Evolutionary conservation across 1,140 invertebrate genomes (phyloP).

Genomic region (Drosophila carrolli): DNA sequence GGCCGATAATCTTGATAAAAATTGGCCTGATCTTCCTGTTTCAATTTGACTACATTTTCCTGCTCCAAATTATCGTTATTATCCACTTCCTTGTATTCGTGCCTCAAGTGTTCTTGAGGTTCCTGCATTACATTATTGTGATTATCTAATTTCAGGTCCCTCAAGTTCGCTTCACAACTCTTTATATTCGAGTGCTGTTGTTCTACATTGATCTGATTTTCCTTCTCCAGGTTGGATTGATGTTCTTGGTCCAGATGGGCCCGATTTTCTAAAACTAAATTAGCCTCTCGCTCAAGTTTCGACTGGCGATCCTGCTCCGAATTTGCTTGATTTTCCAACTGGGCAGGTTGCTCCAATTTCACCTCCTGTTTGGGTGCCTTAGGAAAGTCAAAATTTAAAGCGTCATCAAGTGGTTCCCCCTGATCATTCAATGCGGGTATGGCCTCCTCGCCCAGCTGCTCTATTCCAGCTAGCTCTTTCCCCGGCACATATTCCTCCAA

Average conservation of each 20-base stretch:
- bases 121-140: background rate
- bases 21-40: background rate
- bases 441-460: constrained; percentile 15
- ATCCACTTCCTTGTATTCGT: background rate
- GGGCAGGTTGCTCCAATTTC: background rate
- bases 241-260: background rate
- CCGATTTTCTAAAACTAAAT: background rate
- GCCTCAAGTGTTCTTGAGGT: background rate
- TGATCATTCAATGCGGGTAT: background rate
- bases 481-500: constrained; percentile 4
- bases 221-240: background rate
- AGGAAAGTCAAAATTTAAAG: background rate
- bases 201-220: background rate
- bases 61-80: background rate
- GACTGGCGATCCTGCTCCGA: too few species aligned
- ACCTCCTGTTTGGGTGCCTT: too few species aligned
- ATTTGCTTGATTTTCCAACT: background rate
- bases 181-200: background rate
- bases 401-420: constrained; percentile 1
- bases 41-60: background rate
- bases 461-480: constrained; percentile 16
- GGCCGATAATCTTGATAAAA: too few species aligned
- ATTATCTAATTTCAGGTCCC: background rate
- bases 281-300: background rate
- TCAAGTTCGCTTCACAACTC: background rate